Conservation (phyloP, 1,140 invertebrate species). For the Drosophila triauraria region DNA sequence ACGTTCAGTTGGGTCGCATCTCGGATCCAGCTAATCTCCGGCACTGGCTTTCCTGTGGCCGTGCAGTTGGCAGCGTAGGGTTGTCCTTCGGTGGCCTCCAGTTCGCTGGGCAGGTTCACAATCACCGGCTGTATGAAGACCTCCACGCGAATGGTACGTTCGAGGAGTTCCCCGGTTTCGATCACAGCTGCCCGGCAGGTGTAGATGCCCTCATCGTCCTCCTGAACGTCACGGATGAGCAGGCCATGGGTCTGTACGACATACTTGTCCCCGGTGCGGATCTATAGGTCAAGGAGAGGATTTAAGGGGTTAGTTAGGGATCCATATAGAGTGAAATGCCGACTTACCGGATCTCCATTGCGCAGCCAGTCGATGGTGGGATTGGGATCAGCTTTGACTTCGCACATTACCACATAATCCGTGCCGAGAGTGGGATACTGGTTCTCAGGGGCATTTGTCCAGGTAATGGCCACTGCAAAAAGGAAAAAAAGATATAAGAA, state of each 20-base stretch:
- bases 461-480: constrained; percentile 91
- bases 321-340: background rate
- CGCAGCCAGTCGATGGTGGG: constrained; percentile 94
- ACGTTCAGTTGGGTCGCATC: constrained; percentile 89
- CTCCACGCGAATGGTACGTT: constrained; percentile 91
- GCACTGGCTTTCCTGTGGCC: constrained; percentile 93
- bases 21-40: constrained; percentile 93
- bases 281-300: constrained; percentile 69
- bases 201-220: constrained; percentile 93
- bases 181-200: constrained; percentile 93
- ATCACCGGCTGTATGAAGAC: constrained; percentile 92
- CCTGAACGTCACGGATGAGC: constrained; percentile 91
- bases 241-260: constrained; percentile 91
- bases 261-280: constrained; percentile 89
- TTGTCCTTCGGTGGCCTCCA: constrained; percentile 92
- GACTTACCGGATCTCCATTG: constrained; percentile 88
- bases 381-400: constrained; percentile 93
- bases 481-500: background rate
- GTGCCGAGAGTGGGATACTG: constrained; percentile 92
- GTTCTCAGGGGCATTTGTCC: constrained; percentile 92
- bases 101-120: constrained; percentile 86
- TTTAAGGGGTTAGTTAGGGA: background rate
- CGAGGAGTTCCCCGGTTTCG: constrained; percentile 91
- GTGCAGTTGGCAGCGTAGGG: constrained; percentile 90
- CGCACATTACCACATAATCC: constrained; percentile 92